Conservation (phyloP, 2,797 vertebrate genomes). For the Alosa sapidissima region DNA sequence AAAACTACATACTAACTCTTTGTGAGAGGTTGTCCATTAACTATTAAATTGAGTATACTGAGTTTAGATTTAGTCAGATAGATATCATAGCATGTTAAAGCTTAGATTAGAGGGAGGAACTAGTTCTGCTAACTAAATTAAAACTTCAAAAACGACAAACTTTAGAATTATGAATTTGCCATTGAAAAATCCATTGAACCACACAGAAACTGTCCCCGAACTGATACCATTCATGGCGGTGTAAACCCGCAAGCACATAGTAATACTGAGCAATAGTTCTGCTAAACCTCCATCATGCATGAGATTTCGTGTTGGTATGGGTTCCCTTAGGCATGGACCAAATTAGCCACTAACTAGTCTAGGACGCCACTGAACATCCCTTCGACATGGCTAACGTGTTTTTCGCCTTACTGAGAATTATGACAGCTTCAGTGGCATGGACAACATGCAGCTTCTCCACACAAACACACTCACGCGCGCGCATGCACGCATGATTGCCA, state of each 20-base stretch:
- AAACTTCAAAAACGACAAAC: neutral
- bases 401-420: neutral
- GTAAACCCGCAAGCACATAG: neutral
- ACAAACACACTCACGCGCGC: slow-evolving; percentile 7
- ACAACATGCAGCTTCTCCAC: neutral
- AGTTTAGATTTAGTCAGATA: neutral
- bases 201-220: neutral
- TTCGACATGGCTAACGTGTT: neutral
- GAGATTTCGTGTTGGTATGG: neutral
- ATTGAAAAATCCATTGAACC: neutral
- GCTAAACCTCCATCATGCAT: neutral
- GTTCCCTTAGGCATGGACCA: neutral
- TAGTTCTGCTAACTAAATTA: neutral
- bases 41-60: neutral
- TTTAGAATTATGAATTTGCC: no score
- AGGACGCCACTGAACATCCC: neutral
- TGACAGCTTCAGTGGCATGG: neutral
- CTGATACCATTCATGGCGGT: no score
- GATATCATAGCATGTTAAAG: neutral
- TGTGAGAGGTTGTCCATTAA: neutral
- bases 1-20: neutral
- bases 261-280: neutral
- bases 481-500: neutral
- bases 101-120: neutral
- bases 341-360: neutral